phyloP scores from a whole-genome alignment of 2,113 vertebrate genomes.

The Pachypanchax playfairii region DNA sequence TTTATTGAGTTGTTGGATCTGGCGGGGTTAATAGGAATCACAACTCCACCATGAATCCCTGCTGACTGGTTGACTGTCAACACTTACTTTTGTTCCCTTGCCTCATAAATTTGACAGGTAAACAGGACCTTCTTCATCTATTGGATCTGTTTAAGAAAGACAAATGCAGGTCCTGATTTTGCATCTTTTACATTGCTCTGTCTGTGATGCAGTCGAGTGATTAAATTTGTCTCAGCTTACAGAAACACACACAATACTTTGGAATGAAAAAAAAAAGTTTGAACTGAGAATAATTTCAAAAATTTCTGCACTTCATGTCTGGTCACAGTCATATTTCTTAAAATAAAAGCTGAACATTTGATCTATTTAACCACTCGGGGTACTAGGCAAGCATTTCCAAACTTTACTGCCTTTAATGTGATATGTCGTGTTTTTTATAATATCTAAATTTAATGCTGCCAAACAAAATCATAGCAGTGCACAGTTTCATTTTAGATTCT shows the following conservation, averaged over 20 bases:
- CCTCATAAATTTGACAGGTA: constrained; percentile 64
- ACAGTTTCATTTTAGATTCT: no score
- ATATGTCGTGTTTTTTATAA: not conserved
- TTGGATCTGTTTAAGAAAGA: constrained; percentile 11
- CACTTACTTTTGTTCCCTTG: constrained; percentile 34
- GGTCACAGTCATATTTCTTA: no score
- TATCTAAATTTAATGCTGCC: not conserved
- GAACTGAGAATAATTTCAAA: no score
- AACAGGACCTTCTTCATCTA: constrained; percentile 31
- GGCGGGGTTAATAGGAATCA: constrained; percentile 64
- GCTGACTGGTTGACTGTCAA: constrained; percentile 36
- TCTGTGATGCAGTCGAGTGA: not conserved
- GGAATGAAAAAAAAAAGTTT: no score
- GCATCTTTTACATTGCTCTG: constrained; percentile 10
- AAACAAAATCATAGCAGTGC: not conserved
- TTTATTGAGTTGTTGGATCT: constrained; percentile 52
- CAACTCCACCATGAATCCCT: constrained; percentile 29
- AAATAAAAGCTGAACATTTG: no score
- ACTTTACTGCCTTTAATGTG: not conserved
- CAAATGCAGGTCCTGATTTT: not conserved
- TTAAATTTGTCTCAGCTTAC: not conserved
- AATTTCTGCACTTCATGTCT: no score
- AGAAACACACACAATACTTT: not conserved
- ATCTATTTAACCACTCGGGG: no score
- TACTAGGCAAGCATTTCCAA: no score